These are phyloP conservation scores for Mustela lutreola DNA, from an alignment of 2,113 vertebrate genomes.

Conservation along the genomic window DNA sequence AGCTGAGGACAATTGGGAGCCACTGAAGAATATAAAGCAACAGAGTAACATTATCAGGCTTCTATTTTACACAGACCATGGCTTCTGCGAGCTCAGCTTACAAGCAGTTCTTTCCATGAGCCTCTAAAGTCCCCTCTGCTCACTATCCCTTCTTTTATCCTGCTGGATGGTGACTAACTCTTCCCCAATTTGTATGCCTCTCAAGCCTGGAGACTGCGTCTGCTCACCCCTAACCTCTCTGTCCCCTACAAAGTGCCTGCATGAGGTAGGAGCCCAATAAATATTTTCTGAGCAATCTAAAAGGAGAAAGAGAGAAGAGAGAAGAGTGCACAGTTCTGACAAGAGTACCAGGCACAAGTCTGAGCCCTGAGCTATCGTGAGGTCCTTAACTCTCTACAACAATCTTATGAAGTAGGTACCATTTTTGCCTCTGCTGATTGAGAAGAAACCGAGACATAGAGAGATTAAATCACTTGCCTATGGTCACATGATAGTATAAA, in stretches of 20 bases:
- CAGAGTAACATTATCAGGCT: not conserved
- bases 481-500: not conserved
- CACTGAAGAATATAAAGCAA: not conserved
- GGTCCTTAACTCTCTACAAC: not conserved
- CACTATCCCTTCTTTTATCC: not conserved
- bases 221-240: not conserved
- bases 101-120: not conserved
- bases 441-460: not conserved
- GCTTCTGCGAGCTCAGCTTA: not conserved
- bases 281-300: not conserved
- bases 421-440: not conserved
- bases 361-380: not conserved
- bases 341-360: not conserved
- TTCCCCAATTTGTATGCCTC: not conserved
- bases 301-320: not conserved
- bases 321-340: not conserved
- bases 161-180: not conserved
- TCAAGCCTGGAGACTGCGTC: rapidly evolving
- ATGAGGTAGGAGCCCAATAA: not conserved
- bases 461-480: not conserved
- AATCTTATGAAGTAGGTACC: not conserved
- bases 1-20: not conserved
- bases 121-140: too few species aligned
- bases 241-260: not conserved
- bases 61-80: not conserved